phyloP scores from a whole-genome alignment of 2,113 vertebrate genomes.

The Acrocephalus kingi region DNA sequence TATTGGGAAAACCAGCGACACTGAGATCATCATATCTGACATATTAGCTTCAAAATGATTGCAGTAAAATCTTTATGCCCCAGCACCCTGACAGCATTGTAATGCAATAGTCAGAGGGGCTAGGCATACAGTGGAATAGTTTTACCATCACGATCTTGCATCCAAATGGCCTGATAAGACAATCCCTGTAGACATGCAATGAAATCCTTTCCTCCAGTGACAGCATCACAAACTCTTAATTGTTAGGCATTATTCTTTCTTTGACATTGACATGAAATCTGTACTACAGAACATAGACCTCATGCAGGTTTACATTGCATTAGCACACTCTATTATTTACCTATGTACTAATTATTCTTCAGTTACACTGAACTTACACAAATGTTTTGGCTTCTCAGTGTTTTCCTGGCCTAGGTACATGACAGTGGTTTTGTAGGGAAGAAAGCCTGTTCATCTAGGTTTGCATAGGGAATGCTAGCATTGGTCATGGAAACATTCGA shows the following conservation, averaged over 20 bases:
- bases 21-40: background rate
- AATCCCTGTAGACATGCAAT: slow-evolving; percentile 56
- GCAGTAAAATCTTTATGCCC: slow-evolving; percentile 43
- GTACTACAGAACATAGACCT: background rate
- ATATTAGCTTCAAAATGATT: background rate
- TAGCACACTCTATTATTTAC: slow-evolving; percentile 9
- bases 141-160: slow-evolving; percentile 54
- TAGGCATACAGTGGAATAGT: slow-evolving; percentile 48
- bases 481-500: background rate
- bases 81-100: slow-evolving; percentile 31
- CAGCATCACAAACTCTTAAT: slow-evolving; percentile 57
- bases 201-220: slow-evolving; percentile 48
- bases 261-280: slow-evolving; percentile 45
- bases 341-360: background rate
- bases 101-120: slow-evolving; percentile 40
- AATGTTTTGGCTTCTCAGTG: background rate
- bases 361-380: background rate
- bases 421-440: background rate
- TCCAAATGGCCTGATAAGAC: slow-evolving; percentile 65
- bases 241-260: slow-evolving; percentile 50
- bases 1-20: background rate
- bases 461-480: background rate
- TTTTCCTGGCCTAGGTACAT: background rate
- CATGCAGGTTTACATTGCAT: background rate
- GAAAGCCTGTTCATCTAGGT: background rate